These are phyloP conservation scores for Clarias fuscus DNA, from an alignment of 2,797 vertebrate species.

Conservation along the genomic window DNA sequence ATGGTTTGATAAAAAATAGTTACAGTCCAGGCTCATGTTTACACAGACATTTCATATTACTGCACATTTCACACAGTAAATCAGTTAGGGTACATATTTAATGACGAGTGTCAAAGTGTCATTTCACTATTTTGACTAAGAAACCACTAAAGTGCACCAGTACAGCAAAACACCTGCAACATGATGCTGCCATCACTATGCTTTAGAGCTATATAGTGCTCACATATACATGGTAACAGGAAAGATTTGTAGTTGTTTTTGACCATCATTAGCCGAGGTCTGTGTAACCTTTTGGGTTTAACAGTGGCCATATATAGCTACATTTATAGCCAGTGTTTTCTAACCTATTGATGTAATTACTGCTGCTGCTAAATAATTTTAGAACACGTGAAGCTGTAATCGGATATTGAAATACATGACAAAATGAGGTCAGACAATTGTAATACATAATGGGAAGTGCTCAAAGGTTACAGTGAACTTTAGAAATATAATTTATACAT, in stretches of 20 bases:
- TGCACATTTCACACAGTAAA: background rate
- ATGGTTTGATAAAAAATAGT: background rate
- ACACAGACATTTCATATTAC: background rate
- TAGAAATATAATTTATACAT: slow-evolving; percentile 5
- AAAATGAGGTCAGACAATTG: background rate
- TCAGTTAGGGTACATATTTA: background rate
- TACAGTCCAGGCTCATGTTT: background rate
- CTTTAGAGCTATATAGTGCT: background rate
- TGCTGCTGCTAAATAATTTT: too few species aligned
- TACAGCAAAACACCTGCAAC: background rate
- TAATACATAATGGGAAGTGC: slow-evolving; percentile 2
- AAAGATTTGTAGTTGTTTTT: background rate
- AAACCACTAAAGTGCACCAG: background rate
- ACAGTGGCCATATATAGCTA: background rate
- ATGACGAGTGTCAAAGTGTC: background rate
- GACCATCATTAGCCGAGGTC: background rate
- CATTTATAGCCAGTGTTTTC: background rate
- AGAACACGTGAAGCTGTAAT: background rate
- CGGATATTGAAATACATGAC: background rate
- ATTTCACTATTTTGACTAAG: background rate
- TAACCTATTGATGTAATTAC: background rate
- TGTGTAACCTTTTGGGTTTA: background rate
- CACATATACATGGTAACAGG: background rate
- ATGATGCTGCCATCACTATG: background rate
- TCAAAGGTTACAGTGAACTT: slow-evolving; percentile 18